Evolutionary conservation across 1,140 invertebrate species (phyloP).

Genomic region (Eupeodes corollae): DNA sequence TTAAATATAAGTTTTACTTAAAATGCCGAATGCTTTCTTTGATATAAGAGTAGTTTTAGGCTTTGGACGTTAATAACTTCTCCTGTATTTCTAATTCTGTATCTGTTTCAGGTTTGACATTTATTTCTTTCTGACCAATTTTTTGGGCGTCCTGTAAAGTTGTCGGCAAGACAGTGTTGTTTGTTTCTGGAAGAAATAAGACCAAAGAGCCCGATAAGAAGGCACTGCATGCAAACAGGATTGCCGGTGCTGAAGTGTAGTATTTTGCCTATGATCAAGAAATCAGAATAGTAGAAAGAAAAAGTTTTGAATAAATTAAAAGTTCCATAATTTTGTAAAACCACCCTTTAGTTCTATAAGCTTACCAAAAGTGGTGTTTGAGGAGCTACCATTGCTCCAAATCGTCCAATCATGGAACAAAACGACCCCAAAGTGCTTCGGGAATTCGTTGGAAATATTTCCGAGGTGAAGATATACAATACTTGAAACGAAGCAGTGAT

Average conservation of each 20-base stretch:
- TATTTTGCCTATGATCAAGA: constrained; percentile 42
- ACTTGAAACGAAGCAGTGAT: constrained; percentile 58
- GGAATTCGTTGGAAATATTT: constrained; percentile 60
- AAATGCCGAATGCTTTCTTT: no score
- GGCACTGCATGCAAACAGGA: constrained; percentile 49
- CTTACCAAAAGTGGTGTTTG: constrained; percentile 55
- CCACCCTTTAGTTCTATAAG: constrained; percentile 3
- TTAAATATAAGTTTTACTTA: no score
- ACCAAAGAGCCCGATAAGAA: constrained; percentile 47
- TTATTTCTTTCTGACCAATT: constrained; percentile 34
- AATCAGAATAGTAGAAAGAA: no score
- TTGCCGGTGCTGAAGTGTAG: constrained; percentile 44
- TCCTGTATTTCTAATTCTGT: no score
- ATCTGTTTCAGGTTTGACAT: no score
- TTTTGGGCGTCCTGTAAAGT: constrained; percentile 55
- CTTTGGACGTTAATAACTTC: no score
- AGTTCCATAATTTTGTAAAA: background rate
- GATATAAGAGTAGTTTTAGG: no score
- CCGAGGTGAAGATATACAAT: constrained; percentile 58
- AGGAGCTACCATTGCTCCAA: constrained; percentile 62
- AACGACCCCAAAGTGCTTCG: constrained; percentile 52
- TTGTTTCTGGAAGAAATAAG: constrained; percentile 58
- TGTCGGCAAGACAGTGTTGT: constrained; percentile 50
- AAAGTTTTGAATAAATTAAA: background rate
- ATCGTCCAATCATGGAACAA: constrained; percentile 58